Evolutionary conservation across 2,888 invertebrate species (phyloP), one percentile per base, ranked within the genome.

Genomic region (Abrostola tripartita): DNA sequence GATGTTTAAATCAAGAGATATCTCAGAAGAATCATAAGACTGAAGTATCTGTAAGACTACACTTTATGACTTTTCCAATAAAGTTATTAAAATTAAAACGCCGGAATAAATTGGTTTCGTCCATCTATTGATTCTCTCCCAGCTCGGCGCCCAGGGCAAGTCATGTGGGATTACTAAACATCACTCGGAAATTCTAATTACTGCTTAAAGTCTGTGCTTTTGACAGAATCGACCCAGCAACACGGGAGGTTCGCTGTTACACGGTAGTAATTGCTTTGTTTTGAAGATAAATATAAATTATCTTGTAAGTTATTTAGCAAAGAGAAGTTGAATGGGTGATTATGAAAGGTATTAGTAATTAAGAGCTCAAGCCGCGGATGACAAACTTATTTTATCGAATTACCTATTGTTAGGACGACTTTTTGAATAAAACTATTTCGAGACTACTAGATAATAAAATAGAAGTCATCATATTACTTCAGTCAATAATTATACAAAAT

Each of bases 51-150:
- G n/a, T n/a, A n/a, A n/a, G n/a, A n/a, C n/a, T 53, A 56, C 67
- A 58, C 44, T 61, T 61, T 42, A 53, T 11, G 53, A 53, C 37
- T 59, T 65, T 58, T 60, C 52, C 64, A 61, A 65, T 65, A 65
- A 61, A 66, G 55, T 63, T 61, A 68, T 61, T 63, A 65, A 71
- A 69, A 65, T 60, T 53, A 62, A 63, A 70, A 65, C 41, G 47
- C 35, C 41, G 41, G 52, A 52, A 61, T 63, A 50, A 61, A 74
- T 74, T 65, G 66, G 51, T 63, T 65, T 40, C 57, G 36, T 50
- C 50, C 49, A 36, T 57, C 58, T 14, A 52, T 37, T 51, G 24
- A 49, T 51, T 52, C 41, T 50, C 51, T 51, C 11, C 42, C 41
- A 53, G 54, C 38, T 37, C 7, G 37, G 57, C 50, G 62, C 57